Conservation (phyloP, 1,140 invertebrate species). For the Aphaenogaster floridana region DNA sequence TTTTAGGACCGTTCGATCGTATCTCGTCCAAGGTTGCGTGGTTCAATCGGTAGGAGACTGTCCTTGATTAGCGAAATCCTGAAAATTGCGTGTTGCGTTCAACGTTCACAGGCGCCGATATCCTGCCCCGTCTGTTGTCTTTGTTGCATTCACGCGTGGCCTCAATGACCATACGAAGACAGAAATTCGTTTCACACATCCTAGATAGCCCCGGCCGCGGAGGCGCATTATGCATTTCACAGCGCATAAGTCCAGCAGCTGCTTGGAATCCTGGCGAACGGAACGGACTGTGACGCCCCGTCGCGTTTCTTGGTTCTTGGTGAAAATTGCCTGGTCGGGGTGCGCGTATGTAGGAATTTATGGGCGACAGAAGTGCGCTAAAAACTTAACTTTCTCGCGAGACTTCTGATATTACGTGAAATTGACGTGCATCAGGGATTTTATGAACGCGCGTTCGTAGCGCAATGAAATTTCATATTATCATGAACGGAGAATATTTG, state of each 20-base stretch:
- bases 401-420: constrained; percentile 41
- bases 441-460: not conserved
- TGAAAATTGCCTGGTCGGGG: constrained; percentile 76
- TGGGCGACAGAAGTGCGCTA: constrained; percentile 41
- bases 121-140: constrained; percentile 41
- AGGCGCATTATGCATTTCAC: constrained; percentile 84
- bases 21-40: not conserved
- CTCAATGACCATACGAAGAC: constrained; percentile 70
- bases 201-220: constrained; percentile 67
- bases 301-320: constrained; percentile 75
- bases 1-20: constrained; percentile 8
- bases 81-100: constrained; percentile 13
- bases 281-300: constrained; percentile 76
- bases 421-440: constrained; percentile 48
- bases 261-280: constrained; percentile 76
- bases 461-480: constrained; percentile 26
- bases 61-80: not conserved
- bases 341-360: constrained; percentile 51
- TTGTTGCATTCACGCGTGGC: constrained; percentile 30
- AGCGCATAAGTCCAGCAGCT: constrained; percentile 82
- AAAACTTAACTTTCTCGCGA: constrained; percentile 67
- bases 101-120: not conserved
- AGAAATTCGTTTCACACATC: constrained; percentile 80
- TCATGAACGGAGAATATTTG: not conserved
- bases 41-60: not conserved